phyloP scores from a whole-genome alignment of 2,797 vertebrate species.

The Sarcophilus harrisii region DNA sequence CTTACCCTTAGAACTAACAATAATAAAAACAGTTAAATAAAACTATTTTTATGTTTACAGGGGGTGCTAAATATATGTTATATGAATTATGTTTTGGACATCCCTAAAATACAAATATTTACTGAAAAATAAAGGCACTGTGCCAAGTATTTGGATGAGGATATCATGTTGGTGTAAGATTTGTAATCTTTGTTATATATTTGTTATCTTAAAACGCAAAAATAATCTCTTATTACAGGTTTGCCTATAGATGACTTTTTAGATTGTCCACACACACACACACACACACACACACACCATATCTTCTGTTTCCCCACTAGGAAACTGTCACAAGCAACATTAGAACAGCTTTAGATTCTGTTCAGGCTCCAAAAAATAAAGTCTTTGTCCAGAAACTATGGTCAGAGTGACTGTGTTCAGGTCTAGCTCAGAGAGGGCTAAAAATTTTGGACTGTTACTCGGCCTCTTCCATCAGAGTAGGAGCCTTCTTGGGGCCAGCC shows the following conservation, averaged over 20 bases:
- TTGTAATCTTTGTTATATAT: neutral
- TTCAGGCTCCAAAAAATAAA: neutral
- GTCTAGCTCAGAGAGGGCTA: neutral
- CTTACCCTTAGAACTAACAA: neutral
- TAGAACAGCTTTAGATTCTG: neutral
- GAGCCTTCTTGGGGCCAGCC: constrained; percentile 71
- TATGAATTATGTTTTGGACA: neutral
- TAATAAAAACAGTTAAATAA: neutral
- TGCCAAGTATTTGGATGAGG: neutral
- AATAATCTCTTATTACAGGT: neutral
- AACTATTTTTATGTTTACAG: neutral
- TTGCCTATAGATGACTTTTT: neutral
- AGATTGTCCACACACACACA: neutral
- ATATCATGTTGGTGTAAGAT: neutral
- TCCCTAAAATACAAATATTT: neutral
- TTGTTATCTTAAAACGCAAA: neutral
- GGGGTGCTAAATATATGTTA: neutral
- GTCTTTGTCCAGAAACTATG: neutral
- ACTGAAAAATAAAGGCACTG: neutral
- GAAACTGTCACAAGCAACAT: neutral
- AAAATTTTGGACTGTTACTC: neutral
- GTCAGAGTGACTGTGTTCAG: neutral
- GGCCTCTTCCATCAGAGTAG: neutral
- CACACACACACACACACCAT: too few species aligned
- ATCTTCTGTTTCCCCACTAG: neutral